A percentile compares a stretch with the other conserved stretches of the same genome.
These are phyloP conservation scores for Stigmatopora nigra DNA, from an alignment of 2,113 vertebrate species.

Conservation along the genomic window DNA sequence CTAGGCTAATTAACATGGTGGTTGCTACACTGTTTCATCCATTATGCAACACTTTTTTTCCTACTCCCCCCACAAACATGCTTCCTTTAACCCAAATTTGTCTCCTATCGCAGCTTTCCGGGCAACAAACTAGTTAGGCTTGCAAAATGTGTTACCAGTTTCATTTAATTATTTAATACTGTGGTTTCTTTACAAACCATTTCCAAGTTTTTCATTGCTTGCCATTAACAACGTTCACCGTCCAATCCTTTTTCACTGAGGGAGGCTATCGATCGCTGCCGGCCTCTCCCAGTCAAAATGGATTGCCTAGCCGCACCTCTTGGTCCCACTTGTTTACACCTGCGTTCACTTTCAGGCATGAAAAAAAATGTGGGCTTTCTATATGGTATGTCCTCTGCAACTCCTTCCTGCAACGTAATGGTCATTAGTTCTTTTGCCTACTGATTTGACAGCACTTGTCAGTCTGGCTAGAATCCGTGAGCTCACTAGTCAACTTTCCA, in stretches of 20 bases:
- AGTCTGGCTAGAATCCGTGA: not conserved
- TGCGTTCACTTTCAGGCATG: not conserved
- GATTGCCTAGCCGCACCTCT: no score
- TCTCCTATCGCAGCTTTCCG: not conserved
- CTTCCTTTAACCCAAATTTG: not conserved
- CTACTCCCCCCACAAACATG: not conserved
- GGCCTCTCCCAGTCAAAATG: no score
- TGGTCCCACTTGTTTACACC: not conserved
- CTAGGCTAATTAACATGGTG: not conserved
- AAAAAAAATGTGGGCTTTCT: not conserved
- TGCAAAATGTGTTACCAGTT: no score
- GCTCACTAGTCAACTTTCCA: slow-evolving; percentile 19
- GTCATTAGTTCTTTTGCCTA: slow-evolving; percentile 37
- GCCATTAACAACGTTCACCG: no score
- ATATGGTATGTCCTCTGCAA: not conserved
- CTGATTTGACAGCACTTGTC: slow-evolving; percentile 49
- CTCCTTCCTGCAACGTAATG: slow-evolving; percentile 29
- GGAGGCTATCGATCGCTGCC: no score
- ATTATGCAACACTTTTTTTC: not conserved
- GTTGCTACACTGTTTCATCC: not conserved
- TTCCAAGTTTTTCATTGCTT: no score
- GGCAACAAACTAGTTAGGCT: not conserved
- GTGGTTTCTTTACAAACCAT: not conserved
- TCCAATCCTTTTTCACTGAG: no score
- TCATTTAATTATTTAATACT: not conserved